Conservation (phyloP, 2,113 vertebrate species). For the Pachycephala philippinensis region DNA sequence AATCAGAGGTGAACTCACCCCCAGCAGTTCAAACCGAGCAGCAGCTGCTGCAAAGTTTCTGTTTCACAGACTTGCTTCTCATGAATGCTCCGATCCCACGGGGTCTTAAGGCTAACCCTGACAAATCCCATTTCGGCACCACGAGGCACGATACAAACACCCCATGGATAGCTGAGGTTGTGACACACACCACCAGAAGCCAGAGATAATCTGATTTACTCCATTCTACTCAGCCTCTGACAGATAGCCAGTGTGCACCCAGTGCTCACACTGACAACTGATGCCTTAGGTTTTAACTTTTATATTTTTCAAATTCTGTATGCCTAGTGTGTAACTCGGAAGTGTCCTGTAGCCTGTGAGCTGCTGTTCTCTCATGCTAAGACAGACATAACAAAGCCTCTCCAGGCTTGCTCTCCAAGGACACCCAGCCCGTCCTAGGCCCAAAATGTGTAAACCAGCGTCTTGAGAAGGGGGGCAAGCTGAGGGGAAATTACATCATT, state of each 20-base stretch:
- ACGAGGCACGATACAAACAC: fast-evolving
- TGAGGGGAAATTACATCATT: too few relatives aligned
- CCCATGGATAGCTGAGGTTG: background rate
- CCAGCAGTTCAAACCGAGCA: background rate
- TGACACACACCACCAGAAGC: background rate
- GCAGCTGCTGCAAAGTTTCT: background rate
- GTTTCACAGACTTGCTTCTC: background rate
- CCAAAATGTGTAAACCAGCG: too few relatives aligned
- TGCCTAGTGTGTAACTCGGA: too few relatives aligned
- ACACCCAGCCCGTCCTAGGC: too few relatives aligned
- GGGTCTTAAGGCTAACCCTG: background rate
- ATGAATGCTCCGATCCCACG: background rate
- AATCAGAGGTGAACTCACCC: background rate
- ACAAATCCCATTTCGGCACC: background rate
- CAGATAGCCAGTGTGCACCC: fast-evolving
- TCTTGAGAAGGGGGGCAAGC: too few relatives aligned
- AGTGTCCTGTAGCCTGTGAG: too few relatives aligned
- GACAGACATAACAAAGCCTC: too few relatives aligned
- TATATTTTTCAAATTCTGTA: too few relatives aligned
- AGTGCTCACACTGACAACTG: fast-evolving
- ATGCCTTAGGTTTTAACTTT: too few relatives aligned
- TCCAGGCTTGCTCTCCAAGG: too few relatives aligned
- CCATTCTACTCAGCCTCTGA: background rate
- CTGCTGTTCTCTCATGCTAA: too few relatives aligned
- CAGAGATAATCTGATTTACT: background rate